Evolutionary conservation across 1,140 invertebrate species (phyloP).

Genomic region (Calliphora vicina): DNA sequence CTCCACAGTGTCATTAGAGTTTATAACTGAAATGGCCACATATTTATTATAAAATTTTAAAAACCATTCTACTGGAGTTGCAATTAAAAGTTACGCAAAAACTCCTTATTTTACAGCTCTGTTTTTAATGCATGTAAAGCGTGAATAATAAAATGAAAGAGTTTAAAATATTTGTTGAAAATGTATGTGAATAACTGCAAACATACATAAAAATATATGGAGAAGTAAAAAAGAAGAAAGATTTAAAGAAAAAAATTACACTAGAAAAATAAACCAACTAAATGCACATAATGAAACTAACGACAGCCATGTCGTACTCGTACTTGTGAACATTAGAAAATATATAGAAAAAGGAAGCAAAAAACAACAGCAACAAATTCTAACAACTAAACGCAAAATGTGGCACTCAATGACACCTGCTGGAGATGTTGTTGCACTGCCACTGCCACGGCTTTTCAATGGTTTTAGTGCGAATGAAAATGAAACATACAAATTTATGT

Average conservation of each 20-base stretch:
- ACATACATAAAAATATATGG: too few species aligned
- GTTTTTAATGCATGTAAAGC: background rate
- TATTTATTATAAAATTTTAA: too few species aligned
- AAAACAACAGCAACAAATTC: background rate
- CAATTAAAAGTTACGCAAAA: too few species aligned
- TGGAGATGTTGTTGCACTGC: background rate
- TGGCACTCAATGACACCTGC: conserved; percentile 15
- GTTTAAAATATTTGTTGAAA: background rate
- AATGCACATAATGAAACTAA: conserved; percentile 10
- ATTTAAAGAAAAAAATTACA: background rate
- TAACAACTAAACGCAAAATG: conserved; percentile 6
- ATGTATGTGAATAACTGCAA: background rate
- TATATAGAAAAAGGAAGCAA: background rate
- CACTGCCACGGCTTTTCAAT: background rate
- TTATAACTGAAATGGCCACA: too few species aligned
- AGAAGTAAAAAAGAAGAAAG: background rate
- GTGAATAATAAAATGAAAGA: background rate
- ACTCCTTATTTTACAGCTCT: too few species aligned
- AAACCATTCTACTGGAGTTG: too few species aligned
- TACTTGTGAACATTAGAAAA: conserved; percentile 1
- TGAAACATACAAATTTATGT: conserved; percentile 1
- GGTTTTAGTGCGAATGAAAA: conserved; percentile 1
- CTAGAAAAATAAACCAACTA: conserved; percentile 6
- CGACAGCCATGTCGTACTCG: background rate
- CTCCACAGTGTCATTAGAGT: too few species aligned